Base-by-base conservation (phyloP, 2,888 invertebrate species). In the Ormyrus nitidulus region DNA sequence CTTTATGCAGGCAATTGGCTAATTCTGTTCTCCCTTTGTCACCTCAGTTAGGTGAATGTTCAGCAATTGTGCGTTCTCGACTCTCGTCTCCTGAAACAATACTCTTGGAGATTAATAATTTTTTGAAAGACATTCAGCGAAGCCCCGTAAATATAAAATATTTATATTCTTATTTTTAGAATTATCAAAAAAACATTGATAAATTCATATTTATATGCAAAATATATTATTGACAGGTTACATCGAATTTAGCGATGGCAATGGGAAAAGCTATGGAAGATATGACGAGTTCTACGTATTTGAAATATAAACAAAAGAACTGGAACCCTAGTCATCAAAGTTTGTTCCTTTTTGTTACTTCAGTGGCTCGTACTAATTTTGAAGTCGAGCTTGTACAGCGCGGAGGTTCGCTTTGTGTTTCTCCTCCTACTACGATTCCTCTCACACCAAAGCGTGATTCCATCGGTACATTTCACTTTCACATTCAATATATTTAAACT, bases 221-320 rank as follows among this genome's bases (percentile, higher is more conserved):
- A 69, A 9, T 44, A 69, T 53, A 13, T 49, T 62, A 13, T n/a
- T 85, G 86, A 13, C 88, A 95, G 95, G 92, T 92, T 74, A 92
- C 94, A 11, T 94, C 95, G 69, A 94, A 94, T 86, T 92, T 98
- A 83, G 94, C 96, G 0, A 96, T 97, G 88, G 97, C 97, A 71
- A 96, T 98, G 93, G 96, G 95, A 62, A 96, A 96, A 87, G 95
- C 96, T 48, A 98, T 98, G 97, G 97, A 97, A 88, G 97, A 97
- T 91, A 96, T 98, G 94, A 96, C 97, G 6, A 95, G 95, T 59
- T 95, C 95, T 84, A 97, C 98, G 5, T 95, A 95, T 88, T 93
- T 95, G 82, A 96, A 96, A 87, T 95, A 95, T 86, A 94, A 95
- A 87, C 94, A 94, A 85, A 94, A 95, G 91, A 92, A 93, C 74